phyloP scores from a whole-genome alignment of 2,888 invertebrate species.

The Tethea ocularis region DNA sequence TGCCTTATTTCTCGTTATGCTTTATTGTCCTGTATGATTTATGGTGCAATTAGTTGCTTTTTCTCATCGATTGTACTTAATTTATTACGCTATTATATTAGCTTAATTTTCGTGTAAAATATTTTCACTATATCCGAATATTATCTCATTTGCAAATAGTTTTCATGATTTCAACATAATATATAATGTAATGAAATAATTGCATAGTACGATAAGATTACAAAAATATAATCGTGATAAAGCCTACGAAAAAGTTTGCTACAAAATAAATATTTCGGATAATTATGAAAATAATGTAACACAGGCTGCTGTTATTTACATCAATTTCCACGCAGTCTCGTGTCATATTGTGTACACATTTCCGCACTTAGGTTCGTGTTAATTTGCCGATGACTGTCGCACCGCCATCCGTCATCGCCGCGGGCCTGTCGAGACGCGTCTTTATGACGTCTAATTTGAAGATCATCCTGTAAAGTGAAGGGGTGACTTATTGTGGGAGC shows the following conservation, averaged over 20 bases:
- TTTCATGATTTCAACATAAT: no score
- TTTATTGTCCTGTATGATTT: constrained; percentile 44
- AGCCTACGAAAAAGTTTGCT: no score
- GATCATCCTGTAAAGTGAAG: constrained; percentile 65
- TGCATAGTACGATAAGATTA: no score
- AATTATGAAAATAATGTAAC: constrained; percentile 25
- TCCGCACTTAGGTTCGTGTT: constrained; percentile 78
- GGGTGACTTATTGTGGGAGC: constrained; percentile 70
- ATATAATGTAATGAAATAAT: no score
- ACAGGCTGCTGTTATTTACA: constrained; percentile 45
- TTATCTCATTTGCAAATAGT: background rate
- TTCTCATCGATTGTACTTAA: constrained; percentile 10
- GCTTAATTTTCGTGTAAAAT: constrained; percentile 14
- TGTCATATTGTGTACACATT: constrained; percentile 73
- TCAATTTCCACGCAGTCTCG: constrained; percentile 46
- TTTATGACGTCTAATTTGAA: constrained; percentile 76
- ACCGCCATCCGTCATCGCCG: constrained; percentile 73
- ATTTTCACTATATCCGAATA: background rate
- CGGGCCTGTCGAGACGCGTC: constrained; percentile 57
- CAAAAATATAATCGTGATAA: no score
- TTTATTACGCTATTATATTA: background rate
- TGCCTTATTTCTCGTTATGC: constrained; percentile 45
- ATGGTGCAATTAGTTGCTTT: constrained; percentile 20
- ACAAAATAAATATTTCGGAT: constrained; percentile 22
- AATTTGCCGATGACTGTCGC: constrained; percentile 79